Percentiles rank a stretch among this genome's conserved stretches.
Conservation (phyloP, 2,113 vertebrate genomes). For the Mastomys natalensis region DNA sequence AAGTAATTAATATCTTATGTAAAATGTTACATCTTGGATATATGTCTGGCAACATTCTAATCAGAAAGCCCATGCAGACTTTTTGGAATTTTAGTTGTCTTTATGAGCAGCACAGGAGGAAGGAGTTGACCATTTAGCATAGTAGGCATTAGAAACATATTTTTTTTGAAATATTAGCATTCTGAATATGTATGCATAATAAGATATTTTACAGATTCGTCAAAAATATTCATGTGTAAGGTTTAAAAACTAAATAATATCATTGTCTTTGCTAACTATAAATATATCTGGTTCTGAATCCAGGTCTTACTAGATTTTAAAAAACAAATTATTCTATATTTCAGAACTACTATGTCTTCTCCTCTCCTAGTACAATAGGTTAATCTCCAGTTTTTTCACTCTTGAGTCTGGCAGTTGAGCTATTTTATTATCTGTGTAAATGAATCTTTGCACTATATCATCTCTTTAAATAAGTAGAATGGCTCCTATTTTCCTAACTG, state of each 20-base stretch:
- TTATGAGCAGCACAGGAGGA: not conserved
- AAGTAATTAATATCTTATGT: not conserved
- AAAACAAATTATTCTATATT: not conserved
- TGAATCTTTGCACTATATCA: not conserved
- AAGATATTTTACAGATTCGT: not conserved
- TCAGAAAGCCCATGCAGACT: not conserved
- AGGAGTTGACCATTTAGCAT: not conserved
- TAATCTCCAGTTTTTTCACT: not conserved
- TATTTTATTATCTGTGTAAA: not conserved
- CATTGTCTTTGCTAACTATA: not conserved
- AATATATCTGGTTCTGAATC: not conserved
- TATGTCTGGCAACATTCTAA: not conserved
- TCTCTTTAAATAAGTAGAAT: not conserved
- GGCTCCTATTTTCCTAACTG: not conserved
- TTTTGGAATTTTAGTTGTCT: not conserved
- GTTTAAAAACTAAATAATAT: not conserved
- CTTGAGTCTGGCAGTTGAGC: not conserved
- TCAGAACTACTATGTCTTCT: not conserved
- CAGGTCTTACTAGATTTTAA: not conserved
- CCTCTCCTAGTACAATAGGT: not conserved
- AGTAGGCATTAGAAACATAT: not conserved
- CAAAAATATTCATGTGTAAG: not conserved
- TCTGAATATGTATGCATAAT: not conserved
- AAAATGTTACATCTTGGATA: not conserved
- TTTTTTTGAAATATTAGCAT: not conserved